Conservation (phyloP, 2,797 vertebrate genomes). For the Phyllotis vaccarum region DNA sequence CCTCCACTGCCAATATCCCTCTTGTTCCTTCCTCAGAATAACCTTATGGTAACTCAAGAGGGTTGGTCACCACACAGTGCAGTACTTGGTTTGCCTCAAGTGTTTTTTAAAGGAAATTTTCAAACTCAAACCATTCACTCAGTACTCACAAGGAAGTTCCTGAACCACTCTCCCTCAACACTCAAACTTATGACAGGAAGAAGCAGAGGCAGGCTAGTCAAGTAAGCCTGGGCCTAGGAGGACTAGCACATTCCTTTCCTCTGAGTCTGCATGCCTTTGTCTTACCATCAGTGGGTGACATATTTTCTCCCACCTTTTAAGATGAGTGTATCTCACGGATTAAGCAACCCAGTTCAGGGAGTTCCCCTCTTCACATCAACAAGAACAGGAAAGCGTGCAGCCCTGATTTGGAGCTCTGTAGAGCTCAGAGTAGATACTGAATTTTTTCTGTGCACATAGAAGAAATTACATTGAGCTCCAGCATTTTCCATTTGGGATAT, state of each 20-base stretch:
- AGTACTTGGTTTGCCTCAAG: slow-evolving; percentile 74
- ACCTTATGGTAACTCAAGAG: slow-evolving; percentile 78
- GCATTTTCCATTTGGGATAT: neutral
- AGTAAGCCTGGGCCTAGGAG: slow-evolving; percentile 46
- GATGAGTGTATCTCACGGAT: neutral
- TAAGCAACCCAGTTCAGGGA: neutral
- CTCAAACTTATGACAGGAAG: slow-evolving; percentile 81
- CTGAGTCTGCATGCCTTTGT: slow-evolving; percentile 47
- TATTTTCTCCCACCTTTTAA: neutral
- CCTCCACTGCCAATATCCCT: slow-evolving; percentile 92
- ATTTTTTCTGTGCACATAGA: neutral
- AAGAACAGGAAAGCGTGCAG: neutral
- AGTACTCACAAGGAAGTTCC: slow-evolving; percentile 62
- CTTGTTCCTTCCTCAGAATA: slow-evolving; percentile 65
- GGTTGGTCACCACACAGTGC: slow-evolving; percentile 76
- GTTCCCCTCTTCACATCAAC: neutral
- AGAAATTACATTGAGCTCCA: neutral
- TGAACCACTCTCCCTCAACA: slow-evolving; percentile 43
- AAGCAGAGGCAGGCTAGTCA: too few relatives aligned
- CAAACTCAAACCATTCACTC: slow-evolving; percentile 68
- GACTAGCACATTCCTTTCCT: slow-evolving; percentile 26
- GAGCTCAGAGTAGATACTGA: neutral
- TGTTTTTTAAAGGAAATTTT: slow-evolving; percentile 69
- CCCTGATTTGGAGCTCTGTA: neutral
- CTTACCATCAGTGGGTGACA: neutral